phyloP scores from a whole-genome alignment of 1,140 invertebrate species.

The Helicoverpa armigera region DNA sequence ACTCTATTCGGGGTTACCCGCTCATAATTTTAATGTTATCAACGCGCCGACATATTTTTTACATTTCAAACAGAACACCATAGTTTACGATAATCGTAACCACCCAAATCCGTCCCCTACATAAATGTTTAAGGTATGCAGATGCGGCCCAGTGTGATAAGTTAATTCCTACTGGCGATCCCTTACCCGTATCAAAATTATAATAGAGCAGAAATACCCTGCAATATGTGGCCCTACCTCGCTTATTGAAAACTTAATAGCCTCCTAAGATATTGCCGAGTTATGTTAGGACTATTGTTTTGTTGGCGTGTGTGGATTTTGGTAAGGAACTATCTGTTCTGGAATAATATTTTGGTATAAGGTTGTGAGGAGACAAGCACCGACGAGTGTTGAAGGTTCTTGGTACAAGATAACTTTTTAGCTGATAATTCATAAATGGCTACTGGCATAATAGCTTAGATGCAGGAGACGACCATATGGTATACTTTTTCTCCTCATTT shows the following conservation, averaged over 20 bases:
- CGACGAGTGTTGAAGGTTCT: too few species aligned
- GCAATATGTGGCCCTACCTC: slow-evolving; percentile 69
- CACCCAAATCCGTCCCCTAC: slow-evolving; percentile 65
- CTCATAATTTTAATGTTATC: too few species aligned
- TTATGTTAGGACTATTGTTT: slow-evolving; percentile 58
- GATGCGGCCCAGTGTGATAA: slow-evolving; percentile 80
- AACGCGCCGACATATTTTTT: too few species aligned
- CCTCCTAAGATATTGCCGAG: slow-evolving; percentile 62
- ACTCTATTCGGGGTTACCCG: too few species aligned
- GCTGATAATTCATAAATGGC: too few species aligned
- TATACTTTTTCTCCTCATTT: too few species aligned
- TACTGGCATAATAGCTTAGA: too few species aligned
- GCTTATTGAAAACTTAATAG: slow-evolving; percentile 82
- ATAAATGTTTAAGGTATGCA: slow-evolving; percentile 84
- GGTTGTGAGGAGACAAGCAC: background rate
- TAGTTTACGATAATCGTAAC: slow-evolving; percentile 3
- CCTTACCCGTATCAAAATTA: slow-evolving; percentile 83
- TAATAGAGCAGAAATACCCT: slow-evolving; percentile 68
- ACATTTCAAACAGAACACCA: too few species aligned
- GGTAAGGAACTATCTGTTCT: background rate
- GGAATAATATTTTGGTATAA: slow-evolving; percentile 22
- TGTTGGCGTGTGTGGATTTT: slow-evolving; percentile 39
- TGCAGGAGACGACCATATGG: too few species aligned
- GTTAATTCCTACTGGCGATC: slow-evolving; percentile 82
- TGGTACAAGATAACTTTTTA: too few species aligned